phyloP scores from a whole-genome alignment of 1,140 invertebrate genomes.

The Adelges cooleyi region DNA sequence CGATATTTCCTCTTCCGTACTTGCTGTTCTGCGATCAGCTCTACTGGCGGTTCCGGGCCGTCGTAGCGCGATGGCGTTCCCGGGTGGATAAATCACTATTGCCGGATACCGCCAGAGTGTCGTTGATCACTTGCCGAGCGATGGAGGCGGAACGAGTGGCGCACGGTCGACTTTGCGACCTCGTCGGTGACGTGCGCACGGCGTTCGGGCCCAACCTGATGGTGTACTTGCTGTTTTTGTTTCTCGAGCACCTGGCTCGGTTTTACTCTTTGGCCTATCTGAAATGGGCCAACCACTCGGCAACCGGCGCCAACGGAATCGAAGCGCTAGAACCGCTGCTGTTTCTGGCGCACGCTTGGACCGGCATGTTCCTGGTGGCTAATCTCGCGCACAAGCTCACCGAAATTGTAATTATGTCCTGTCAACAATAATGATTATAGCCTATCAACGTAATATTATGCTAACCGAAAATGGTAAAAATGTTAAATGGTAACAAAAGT shows the following conservation, averaged over 20 bases:
- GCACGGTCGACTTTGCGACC: constrained; percentile 6
- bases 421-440: too few species aligned
- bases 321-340: background rate
- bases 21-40: too few species aligned
- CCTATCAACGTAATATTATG: too few species aligned
- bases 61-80: too few species aligned
- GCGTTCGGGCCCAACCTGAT: background rate
- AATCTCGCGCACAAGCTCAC: background rate
- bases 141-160: constrained; percentile 7
- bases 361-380: constrained; percentile 12
- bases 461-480: too few species aligned
- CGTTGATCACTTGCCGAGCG: too few species aligned
- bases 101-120: too few species aligned
- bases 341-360: constrained; percentile 9
- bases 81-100: too few species aligned
- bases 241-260: constrained; percentile 4
- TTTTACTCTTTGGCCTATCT: constrained; percentile 7
- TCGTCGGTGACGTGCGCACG: constrained; percentile 1
- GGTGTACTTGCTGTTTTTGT: constrained; percentile 6
- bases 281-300: background rate
- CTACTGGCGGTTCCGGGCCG: too few species aligned
- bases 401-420: too few species aligned
- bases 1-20: too few species aligned
- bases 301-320: background rate
- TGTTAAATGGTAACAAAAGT: too few species aligned